A percentile compares a stretch with the other conserved stretches of the same genome.
Evolutionary conservation across 1,140 invertebrate genomes (phyloP).

Genomic region (Caenorhabditis elegans): DNA sequence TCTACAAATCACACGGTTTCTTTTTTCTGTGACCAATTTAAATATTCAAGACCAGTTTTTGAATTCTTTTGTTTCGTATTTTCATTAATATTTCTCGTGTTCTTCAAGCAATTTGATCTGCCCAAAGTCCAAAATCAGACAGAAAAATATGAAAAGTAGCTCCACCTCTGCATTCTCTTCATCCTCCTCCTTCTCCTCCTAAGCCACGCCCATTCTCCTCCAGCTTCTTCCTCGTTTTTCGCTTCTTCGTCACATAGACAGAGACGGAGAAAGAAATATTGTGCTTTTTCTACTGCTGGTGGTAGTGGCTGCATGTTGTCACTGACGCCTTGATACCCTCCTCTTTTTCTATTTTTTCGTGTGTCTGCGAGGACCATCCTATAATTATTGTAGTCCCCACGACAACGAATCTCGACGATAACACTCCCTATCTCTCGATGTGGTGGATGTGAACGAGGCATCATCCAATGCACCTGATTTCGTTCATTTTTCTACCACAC

Average conservation of each 20-base stretch:
- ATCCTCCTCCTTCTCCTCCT: background rate
- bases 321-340: conserved; percentile 10
- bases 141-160: background rate
- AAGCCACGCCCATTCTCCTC: background rate
- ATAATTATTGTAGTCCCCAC: conserved; percentile 19
- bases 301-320: conserved; percentile 12
- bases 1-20: no score
- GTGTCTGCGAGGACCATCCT: background rate
- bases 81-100: background rate
- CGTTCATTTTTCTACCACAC: background rate
- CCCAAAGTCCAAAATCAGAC: conserved; percentile 10
- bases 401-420: background rate
- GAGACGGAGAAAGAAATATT: conserved; percentile 22
- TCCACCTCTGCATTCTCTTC: background rate
- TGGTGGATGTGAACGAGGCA: conserved; percentile 11
- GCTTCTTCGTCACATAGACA: conserved; percentile 17
- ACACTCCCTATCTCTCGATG: background rate
- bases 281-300: conserved; percentile 12
- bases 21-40: background rate
- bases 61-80: background rate
- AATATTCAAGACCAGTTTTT: background rate
- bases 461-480: conserved; percentile 16
- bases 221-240: conserved; percentile 13
- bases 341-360: background rate
- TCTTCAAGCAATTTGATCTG: background rate